Conservation (phyloP, 2,888 invertebrate genomes). For the Hypsopygia costalis region DNA sequence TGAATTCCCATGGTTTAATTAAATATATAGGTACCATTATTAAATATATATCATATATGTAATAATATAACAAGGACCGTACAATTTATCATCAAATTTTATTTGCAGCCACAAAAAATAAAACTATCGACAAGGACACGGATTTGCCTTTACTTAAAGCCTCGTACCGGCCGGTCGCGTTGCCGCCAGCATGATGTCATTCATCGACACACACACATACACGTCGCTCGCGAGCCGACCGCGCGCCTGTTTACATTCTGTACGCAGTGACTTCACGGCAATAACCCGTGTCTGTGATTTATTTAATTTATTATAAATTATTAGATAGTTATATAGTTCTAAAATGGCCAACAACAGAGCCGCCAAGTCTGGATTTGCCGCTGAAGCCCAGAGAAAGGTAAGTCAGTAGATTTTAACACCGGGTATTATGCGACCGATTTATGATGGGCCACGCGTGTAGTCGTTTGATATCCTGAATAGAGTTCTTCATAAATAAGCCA, state of each 20-base stretch:
- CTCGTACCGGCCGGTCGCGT: slow-evolving; percentile 39
- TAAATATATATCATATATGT: too few relatives aligned
- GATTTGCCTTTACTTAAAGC: slow-evolving; percentile 28
- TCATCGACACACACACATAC: slow-evolving; percentile 69
- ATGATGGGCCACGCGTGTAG: slow-evolving; percentile 21
- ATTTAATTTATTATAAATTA: slow-evolving; percentile 52
- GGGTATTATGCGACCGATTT: slow-evolving; percentile 31
- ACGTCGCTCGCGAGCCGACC: slow-evolving; percentile 43
- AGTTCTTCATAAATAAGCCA: slow-evolving; percentile 36
- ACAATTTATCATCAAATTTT: not conserved
- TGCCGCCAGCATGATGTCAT: slow-evolving; percentile 68
- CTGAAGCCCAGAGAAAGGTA: slow-evolving; percentile 97
- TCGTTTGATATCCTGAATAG: slow-evolving; percentile 21
- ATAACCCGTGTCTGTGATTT: slow-evolving; percentile 67
- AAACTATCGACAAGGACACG: slow-evolving; percentile 28
- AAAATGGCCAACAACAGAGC: slow-evolving; percentile 91
- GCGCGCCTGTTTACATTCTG: slow-evolving; percentile 69
- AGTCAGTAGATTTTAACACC: slow-evolving; percentile 45
- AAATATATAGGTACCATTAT: too few relatives aligned
- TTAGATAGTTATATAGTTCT: slow-evolving; percentile 48
- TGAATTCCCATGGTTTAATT: too few relatives aligned
- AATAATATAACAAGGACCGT: too few relatives aligned
- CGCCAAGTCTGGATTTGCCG: slow-evolving; percentile 96
- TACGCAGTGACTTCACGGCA: slow-evolving; percentile 65
- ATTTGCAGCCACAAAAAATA: not conserved